A percentile compares a stretch with the other conserved stretches of the same genome.
Conservation (phyloP, 2,113 vertebrate genomes). For the Chloebia gouldiae region DNA sequence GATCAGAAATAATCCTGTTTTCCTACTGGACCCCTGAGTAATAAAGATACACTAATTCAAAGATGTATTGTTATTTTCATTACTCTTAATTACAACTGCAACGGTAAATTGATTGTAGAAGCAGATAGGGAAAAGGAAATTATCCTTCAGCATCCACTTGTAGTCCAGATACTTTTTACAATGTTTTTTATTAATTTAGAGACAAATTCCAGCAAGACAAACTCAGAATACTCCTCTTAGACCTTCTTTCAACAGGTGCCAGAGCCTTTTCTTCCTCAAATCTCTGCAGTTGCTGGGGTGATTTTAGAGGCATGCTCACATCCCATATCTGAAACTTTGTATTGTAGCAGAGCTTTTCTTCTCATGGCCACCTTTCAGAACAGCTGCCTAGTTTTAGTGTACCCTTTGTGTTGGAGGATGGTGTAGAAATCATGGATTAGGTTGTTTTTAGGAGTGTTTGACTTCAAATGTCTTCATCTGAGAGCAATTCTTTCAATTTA, state of each 20-base stretch:
- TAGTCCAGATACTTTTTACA: not conserved
- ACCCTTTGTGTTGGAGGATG: not conserved
- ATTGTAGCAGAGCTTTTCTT: not conserved
- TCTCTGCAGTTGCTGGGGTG: not conserved
- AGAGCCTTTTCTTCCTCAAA: not conserved
- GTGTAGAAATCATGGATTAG: not conserved
- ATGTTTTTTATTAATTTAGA: not conserved
- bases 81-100: not conserved
- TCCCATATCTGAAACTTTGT: not conserved
- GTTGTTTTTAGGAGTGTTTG: not conserved
- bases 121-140: not conserved
- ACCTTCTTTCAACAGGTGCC: not conserved
- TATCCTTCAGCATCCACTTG: not conserved
- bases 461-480: not conserved
- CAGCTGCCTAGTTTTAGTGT: not conserved
- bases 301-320: not conserved
- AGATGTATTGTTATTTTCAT: not conserved
- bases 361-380: not conserved
- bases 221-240: not conserved
- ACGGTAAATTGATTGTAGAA: not conserved
- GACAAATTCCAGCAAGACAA: not conserved
- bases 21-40: not conserved
- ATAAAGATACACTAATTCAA: not conserved
- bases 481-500: not conserved
- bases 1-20: constrained; percentile 31